Percentiles rank a stretch among this genome's conserved stretches.
Conservation (phyloP, 2,888 invertebrate genomes). For the Sarcophaga carnaria region DNA sequence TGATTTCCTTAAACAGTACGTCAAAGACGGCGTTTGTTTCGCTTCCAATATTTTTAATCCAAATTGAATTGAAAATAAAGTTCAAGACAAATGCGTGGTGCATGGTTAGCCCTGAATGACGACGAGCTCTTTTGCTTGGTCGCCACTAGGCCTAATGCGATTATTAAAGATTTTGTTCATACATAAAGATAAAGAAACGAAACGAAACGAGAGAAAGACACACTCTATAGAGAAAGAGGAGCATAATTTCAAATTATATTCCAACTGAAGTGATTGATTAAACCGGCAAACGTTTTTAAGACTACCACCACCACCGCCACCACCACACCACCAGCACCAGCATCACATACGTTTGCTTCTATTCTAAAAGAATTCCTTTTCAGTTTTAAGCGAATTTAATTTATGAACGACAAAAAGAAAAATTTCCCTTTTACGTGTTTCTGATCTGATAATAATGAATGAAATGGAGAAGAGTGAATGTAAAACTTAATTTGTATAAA, state of each 20-base stretch:
- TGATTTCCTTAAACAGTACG: slow-evolving; percentile 49
- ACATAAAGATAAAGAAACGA: slow-evolving; percentile 57
- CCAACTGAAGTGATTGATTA: slow-evolving; percentile 58
- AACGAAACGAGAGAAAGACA: not conserved
- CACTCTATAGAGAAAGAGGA: not conserved
- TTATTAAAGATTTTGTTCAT: slow-evolving; percentile 64
- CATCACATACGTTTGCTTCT: too few relatives aligned
- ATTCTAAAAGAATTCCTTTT: not conserved
- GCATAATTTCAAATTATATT: slow-evolving; percentile 41
- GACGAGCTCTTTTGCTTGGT: slow-evolving; percentile 14
- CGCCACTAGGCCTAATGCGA: slow-evolving; percentile 63
- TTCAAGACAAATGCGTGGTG: not conserved
- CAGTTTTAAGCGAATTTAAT: not conserved
- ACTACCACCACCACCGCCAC: too few relatives aligned
- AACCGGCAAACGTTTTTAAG: slow-evolving; percentile 60
- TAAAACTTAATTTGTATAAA: slow-evolving; percentile 1
- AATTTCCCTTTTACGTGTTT: slow-evolving; percentile 67
- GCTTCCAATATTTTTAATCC: not conserved
- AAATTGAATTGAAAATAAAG: not conserved
- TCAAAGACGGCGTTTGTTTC: slow-evolving; percentile 36
- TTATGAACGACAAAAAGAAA: slow-evolving; percentile 20
- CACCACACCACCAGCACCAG: too few relatives aligned
- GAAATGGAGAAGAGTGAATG: slow-evolving; percentile 43
- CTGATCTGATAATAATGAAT: slow-evolving; percentile 60
- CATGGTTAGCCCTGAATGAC: not conserved